Base-by-base conservation (phyloP, 1,140 invertebrate species). In the Orius insidiosus region DNA sequence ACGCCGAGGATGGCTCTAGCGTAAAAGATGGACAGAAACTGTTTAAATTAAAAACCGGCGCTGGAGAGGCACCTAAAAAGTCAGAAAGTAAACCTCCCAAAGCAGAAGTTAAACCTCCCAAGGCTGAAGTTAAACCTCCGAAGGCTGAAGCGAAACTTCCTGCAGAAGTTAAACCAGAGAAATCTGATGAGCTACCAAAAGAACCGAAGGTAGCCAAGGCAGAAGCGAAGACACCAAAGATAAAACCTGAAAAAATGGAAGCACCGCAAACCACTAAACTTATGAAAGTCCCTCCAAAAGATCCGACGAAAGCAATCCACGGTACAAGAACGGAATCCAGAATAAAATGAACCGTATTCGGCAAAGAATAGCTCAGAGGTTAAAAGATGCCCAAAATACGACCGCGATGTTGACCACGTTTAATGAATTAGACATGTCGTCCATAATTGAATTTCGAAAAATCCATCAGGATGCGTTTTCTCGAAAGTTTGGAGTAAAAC, bases 321-420 rank as follows among this genome's bases (percentile, higher is more conserved):
- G 86, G 86, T 10, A 89, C 85, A 0, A 74, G 92, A 51, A 83
- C 84, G 13, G 92, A 96, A 63, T 85, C 89, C 57, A 73, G 92
- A 90, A 98, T 0, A 99, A 99, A 65, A 98, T 98, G 90, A 97
- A 94, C 61, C 72, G 95, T 52, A 99, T 99, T 93, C 66, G 96
- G 34, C 71, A 75, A 56, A 80, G 92, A 54, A 98, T 98, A 58
- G 92, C 94, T 2, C 77, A 93, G 56, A 72, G 96, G 46, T 68
- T 99, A 51, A 99, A 99, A 67, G 92, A 98, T 56, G 94, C 96
- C 7, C 96, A 99, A 65, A 95, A 98, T 62, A 87, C 82, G 0
- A 95, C 92, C 66, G 96, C 96, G 3, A 97, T 98, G 90, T 66
- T 99, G 36, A 99, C 96, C 0, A 99, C 96, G 0, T 98, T 99